Percentiles rank a stretch among this genome's conserved stretches.
Conservation (phyloP, 2,888 invertebrate species). For the Stictocephala bisonia region DNA sequence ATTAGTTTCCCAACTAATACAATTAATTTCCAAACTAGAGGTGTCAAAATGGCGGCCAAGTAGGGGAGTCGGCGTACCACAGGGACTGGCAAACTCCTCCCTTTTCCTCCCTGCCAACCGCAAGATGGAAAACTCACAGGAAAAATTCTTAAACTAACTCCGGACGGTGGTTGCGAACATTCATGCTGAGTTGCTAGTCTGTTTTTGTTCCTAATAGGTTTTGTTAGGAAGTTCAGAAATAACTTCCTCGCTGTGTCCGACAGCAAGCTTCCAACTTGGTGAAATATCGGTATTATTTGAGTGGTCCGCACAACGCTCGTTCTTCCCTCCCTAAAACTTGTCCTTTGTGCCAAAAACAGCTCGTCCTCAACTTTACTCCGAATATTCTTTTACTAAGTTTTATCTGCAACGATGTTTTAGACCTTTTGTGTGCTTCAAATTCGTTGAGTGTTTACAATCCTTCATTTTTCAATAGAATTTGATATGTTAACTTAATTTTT, state of each 20-base stretch:
- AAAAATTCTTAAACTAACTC: conserved; percentile 46
- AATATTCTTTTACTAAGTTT: conserved; percentile 30
- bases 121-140: conserved; percentile 18
- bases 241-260: conserved; percentile 51
- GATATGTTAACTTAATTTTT: no score
- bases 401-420: conserved; percentile 3
- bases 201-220: conserved; percentile 57
- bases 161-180: conserved; percentile 44
- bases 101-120: no score
- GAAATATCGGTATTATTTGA: conserved; percentile 43
- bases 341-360: conserved; percentile 31
- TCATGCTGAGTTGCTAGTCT: conserved; percentile 55
- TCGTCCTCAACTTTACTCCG: conserved; percentile 28
- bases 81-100: background rate
- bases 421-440: no score
- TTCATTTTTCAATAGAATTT: no score
- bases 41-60: conserved; percentile 43
- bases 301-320: conserved; percentile 11
- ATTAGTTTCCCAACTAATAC: conserved; percentile 50
- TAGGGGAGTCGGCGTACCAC: conserved; percentile 31
- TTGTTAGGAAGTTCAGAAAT: conserved; percentile 55
- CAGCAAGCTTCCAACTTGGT: conserved; percentile 43
- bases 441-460: no score
- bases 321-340: conserved; percentile 19
- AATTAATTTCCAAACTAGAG: conserved; percentile 47